phyloP scores from a whole-genome alignment of 2,888 invertebrate species.

The Catocala nupta region DNA sequence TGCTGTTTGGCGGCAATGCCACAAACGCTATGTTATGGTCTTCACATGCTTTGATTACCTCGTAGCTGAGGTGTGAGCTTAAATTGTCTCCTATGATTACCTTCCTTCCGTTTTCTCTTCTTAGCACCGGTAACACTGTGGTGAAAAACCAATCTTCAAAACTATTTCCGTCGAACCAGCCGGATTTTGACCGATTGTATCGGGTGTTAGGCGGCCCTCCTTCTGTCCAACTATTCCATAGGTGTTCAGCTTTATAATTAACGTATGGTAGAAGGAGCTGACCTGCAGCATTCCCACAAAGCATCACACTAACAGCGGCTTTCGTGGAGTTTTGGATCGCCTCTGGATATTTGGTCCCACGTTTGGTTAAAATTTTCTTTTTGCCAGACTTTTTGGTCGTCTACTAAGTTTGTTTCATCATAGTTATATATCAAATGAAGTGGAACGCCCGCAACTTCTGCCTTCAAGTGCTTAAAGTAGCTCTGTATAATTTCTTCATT shows the following conservation, averaged over 20 bases:
- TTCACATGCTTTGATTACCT: background rate
- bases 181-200: background rate
- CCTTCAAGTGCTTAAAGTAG: background rate
- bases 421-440: conserved; percentile 1
- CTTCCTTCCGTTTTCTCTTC: background rate
- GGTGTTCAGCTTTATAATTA: background rate
- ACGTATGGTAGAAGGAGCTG: background rate
- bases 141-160: conserved; percentile 1
- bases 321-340: conserved; percentile 9
- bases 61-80: background rate
- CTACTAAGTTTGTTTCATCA: conserved; percentile 9
- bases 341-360: conserved; percentile 57
- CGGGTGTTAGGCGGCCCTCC: background rate
- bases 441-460: background rate
- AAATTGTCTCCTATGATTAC: background rate
- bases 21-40: background rate
- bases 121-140: background rate
- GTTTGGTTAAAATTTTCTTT: conserved; percentile 38
- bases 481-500: background rate
- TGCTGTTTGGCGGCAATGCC: background rate
- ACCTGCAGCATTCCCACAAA: conserved; percentile 36
- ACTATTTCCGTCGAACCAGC: background rate
- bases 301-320: conserved; percentile 55
- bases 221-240: background rate
- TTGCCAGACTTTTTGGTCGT: conserved; percentile 11